phyloP scores from a whole-genome alignment of 1,140 invertebrate species.

The Teleopsis dalmanni region DNA sequence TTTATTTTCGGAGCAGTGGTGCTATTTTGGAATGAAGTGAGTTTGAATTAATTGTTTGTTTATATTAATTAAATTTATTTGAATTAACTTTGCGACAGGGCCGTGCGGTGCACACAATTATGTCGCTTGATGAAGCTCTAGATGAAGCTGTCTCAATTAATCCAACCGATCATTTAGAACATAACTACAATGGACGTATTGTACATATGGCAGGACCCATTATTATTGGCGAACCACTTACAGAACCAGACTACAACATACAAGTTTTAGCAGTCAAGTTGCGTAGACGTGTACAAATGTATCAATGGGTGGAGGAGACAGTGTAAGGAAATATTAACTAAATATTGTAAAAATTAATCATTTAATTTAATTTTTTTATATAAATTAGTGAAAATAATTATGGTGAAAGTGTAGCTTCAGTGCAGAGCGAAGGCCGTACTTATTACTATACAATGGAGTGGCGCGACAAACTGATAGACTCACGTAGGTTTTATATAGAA shows the following conservation, averaged over 20 bases:
- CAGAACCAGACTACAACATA: slow-evolving; percentile 72
- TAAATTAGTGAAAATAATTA: slow-evolving; percentile 34
- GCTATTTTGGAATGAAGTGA: slow-evolving; percentile 69
- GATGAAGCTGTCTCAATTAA: slow-evolving; percentile 52
- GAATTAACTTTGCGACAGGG: slow-evolving; percentile 46
- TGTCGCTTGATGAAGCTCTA: slow-evolving; percentile 64
- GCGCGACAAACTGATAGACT: slow-evolving; percentile 74
- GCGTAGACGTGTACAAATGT: slow-evolving; percentile 77
- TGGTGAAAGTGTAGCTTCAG: slow-evolving; percentile 30
- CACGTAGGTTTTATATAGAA: slow-evolving; percentile 62
- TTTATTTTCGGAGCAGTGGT: slow-evolving; percentile 53
- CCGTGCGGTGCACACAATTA: slow-evolving; percentile 59
- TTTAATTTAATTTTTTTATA: background rate
- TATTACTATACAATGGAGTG: slow-evolving; percentile 76
- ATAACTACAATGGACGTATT: slow-evolving; percentile 64
- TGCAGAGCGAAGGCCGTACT: slow-evolving; percentile 45
- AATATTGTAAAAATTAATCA: background rate
- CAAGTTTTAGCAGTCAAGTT: slow-evolving; percentile 66
- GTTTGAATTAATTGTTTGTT: background rate
- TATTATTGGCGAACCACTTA: slow-evolving; percentile 67
- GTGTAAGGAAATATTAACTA: slow-evolving; percentile 16
- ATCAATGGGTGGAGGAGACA: slow-evolving; percentile 81
- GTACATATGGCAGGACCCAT: slow-evolving; percentile 69
- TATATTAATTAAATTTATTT: background rate
- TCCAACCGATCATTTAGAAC: slow-evolving; percentile 48